These are phyloP conservation scores for Anarhynchus alexandrinus DNA, from an alignment of 2,113 vertebrate species.

Conservation along the genomic window DNA sequence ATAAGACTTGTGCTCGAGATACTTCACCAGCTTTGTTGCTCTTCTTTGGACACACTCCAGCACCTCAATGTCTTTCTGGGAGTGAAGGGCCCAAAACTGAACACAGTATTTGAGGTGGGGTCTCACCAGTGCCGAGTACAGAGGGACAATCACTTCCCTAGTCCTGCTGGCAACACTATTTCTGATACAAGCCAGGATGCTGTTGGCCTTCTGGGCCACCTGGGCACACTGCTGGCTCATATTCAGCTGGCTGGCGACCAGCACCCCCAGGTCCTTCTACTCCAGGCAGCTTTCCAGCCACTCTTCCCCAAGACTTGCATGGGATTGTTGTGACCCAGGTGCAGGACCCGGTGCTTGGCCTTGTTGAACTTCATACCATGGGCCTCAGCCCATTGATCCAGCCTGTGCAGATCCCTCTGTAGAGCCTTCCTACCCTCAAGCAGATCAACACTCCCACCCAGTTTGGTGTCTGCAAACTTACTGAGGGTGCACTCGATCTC, in stretches of 20 bases:
- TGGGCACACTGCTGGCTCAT: too few relatives aligned
- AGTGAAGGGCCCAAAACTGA: background rate
- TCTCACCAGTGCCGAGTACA: too few relatives aligned
- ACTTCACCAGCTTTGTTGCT: background rate
- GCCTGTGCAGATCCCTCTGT: background rate
- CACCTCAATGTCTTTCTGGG: background rate
- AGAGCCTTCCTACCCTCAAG: background rate
- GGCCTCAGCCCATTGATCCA: fast-evolving
- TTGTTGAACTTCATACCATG: background rate
- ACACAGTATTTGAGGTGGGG: background rate
- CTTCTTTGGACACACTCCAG: background rate
- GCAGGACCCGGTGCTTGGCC: background rate
- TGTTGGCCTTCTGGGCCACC: too few relatives aligned
- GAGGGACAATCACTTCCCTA: too few relatives aligned
- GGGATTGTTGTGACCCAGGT: background rate
- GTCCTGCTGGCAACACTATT: too few relatives aligned
- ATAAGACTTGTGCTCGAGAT: too few relatives aligned
- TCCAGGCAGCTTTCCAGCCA: background rate
- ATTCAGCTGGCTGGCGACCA: background rate
- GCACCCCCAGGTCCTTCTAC: background rate
- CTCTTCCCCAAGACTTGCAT: background rate
- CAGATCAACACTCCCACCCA: background rate
- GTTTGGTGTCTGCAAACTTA: background rate
- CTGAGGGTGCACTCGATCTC: fast-evolving
- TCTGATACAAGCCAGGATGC: too few relatives aligned